Percentiles rank a stretch among this genome's conserved stretches.
phyloP scores from a whole-genome alignment of 2,797 vertebrate species.

The Sternotherus odoratus region DNA sequence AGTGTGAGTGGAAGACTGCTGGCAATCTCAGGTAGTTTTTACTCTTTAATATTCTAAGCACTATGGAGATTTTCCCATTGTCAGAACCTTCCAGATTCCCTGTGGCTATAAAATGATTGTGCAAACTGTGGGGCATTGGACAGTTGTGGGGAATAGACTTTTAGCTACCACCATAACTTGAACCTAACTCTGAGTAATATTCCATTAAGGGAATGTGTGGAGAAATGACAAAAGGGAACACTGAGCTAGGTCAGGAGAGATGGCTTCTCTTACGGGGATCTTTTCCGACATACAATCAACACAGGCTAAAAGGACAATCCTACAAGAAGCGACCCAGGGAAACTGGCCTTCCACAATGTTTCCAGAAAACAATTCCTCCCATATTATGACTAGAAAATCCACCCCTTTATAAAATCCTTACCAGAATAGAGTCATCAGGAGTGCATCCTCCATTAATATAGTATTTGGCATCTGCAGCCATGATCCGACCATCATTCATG shows the following conservation, averaged over 20 bases:
- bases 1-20: background rate
- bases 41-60: no score
- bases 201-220: background rate
- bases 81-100: background rate
- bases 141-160: background rate
- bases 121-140: background rate
- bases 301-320: background rate
- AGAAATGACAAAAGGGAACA: background rate
- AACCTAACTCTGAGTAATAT: background rate
- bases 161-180: background rate
- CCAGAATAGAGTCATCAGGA: conserved; percentile 85
- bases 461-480: conserved; percentile 84
- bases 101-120: background rate
- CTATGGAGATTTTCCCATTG: background rate
- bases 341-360: background rate
- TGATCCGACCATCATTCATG: conserved; percentile 87
- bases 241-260: background rate
- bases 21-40: no score
- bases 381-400: background rate
- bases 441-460: conserved; percentile 87
- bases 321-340: background rate
- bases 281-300: background rate
- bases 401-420: conserved; percentile 63
- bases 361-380: background rate
- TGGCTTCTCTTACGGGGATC: background rate